These are phyloP conservation scores for Atethmia centrago DNA, from an alignment of 2,888 invertebrate species.

Conservation along the genomic window DNA sequence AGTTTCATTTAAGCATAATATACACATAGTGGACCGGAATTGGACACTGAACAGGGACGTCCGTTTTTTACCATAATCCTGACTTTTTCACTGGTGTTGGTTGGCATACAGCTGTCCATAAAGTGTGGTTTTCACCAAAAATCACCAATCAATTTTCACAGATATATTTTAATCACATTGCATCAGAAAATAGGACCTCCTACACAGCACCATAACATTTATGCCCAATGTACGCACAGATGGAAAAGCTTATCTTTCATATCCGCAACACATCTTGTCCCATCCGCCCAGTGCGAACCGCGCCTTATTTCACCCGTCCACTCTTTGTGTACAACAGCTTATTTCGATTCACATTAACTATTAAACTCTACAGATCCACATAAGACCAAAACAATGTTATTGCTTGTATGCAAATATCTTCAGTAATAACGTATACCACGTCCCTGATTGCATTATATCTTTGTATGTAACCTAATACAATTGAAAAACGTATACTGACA, in stretches of 20 bases:
- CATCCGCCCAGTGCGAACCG: not conserved
- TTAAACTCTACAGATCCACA: constrained; percentile 25
- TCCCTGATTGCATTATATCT: constrained; percentile 56
- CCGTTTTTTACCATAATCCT: not conserved
- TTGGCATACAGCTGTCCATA: no score
- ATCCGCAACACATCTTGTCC: constrained; percentile 3
- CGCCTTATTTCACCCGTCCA: not conserved
- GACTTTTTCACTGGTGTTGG: not conserved
- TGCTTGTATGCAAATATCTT: constrained; percentile 53
- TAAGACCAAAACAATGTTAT: constrained; percentile 48
- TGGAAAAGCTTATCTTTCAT: not conserved
- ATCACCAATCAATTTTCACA: not conserved
- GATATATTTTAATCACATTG: not conserved
- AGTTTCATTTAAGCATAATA: not conserved
- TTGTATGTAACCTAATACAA: constrained; percentile 60
- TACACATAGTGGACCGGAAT: no score
- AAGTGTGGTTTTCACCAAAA: not conserved
- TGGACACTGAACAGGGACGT: not conserved
- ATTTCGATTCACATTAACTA: constrained; percentile 27
- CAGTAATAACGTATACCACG: constrained; percentile 49
- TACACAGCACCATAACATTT: not conserved
- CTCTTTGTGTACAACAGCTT: not conserved
- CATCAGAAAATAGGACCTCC: not conserved
- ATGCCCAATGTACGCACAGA: not conserved
- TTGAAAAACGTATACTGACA: constrained; percentile 50